A percentile compares a stretch with the other conserved stretches of the same genome.
phyloP scores from a whole-genome alignment of 2,797 vertebrate species.

The Centroberyx gerrardi region DNA sequence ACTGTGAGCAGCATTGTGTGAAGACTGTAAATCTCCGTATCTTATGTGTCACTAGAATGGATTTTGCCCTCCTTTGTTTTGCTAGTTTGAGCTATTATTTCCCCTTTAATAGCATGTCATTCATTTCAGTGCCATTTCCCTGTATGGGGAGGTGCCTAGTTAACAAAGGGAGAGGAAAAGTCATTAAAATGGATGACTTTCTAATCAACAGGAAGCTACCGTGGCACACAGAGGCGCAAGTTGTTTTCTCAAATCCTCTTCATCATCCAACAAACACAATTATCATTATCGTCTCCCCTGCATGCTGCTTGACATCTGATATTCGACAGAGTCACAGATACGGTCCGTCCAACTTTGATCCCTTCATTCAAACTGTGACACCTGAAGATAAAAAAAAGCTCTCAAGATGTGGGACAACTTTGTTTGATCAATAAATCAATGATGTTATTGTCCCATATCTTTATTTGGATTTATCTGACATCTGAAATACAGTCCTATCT shows the following conservation, averaged over 20 bases:
- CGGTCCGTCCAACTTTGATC: constrained; percentile 33
- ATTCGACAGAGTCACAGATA: constrained; percentile 9
- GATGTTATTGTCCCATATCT: constrained; percentile 45
- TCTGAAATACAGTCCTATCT: constrained; percentile 50
- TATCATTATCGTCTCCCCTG: constrained; percentile 51
- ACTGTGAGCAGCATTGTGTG: constrained; percentile 57
- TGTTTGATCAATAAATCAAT: constrained; percentile 60
- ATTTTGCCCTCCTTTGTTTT: constrained; percentile 73
- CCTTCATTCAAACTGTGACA: constrained; percentile 36
- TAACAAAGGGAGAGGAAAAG: constrained; percentile 74
- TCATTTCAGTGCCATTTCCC: constrained; percentile 72
- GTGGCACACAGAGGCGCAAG: constrained; percentile 59
- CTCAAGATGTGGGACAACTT: constrained; percentile 34
- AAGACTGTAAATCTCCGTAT: constrained; percentile 64
- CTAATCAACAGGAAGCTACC: constrained; percentile 76
- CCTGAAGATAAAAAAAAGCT: constrained; percentile 38
- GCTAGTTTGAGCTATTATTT: constrained; percentile 78
- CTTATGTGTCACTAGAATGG: constrained; percentile 71
- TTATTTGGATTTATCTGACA: constrained; percentile 50
- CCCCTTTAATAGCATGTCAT: constrained; percentile 72
- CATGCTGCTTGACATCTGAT: constrained; percentile 37
- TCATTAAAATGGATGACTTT: constrained; percentile 76
- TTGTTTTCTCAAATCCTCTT: constrained; percentile 72
- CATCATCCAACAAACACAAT: constrained; percentile 80
- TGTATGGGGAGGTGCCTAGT: constrained; percentile 59